A percentile compares a stretch with the other conserved stretches of the same genome.
These are phyloP conservation scores for Corbicula japonica DNA, from an alignment of 2,888 invertebrate species.

Conservation along the genomic window DNA sequence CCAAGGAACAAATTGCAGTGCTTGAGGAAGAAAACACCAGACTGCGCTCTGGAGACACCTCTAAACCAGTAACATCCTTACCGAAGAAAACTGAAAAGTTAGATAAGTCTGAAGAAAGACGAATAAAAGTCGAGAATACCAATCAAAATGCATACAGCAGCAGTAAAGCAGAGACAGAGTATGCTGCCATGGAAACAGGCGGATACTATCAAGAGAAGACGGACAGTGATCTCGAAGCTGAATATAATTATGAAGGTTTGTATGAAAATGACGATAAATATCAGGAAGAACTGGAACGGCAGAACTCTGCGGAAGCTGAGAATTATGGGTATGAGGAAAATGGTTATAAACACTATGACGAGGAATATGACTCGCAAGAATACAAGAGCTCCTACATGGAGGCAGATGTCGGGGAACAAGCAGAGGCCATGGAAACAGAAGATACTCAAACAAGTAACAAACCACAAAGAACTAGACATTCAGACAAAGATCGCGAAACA, in stretches of 20 bases:
- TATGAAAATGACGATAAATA: conserved; percentile 62
- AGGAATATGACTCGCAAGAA: conserved; percentile 38
- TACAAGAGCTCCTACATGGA: conserved; percentile 15
- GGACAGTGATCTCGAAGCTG: conserved; percentile 61
- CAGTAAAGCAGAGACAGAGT: conserved; percentile 40
- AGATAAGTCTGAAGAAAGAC: conserved; percentile 39
- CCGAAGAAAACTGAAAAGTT: conserved; percentile 38
- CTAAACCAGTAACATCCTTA: conserved; percentile 26
- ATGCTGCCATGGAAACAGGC: conserved; percentile 54
- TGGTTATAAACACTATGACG: conserved; percentile 43
- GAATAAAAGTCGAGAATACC: conserved; percentile 29
- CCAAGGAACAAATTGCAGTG: conserved; percentile 90
- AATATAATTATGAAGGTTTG: conserved; percentile 63
- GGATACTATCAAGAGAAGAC: conserved; percentile 54
- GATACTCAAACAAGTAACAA: conserved; percentile 25
- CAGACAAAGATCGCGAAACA: conserved; percentile 11
- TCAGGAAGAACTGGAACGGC: conserved; percentile 53
- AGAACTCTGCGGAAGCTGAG: conserved; percentile 31
- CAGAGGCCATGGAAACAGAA: conserved; percentile 45
- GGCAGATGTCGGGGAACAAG: conserved; percentile 16
- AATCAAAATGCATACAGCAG: conserved; percentile 30
- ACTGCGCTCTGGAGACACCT: conserved; percentile 43
- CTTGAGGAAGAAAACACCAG: conserved; percentile 89
- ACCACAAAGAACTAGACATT: conserved; percentile 10
- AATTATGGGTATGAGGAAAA: conserved; percentile 51